These are phyloP conservation scores for Lymantria dispar DNA, from an alignment of 2,888 invertebrate genomes.

Conservation along the genomic window DNA sequence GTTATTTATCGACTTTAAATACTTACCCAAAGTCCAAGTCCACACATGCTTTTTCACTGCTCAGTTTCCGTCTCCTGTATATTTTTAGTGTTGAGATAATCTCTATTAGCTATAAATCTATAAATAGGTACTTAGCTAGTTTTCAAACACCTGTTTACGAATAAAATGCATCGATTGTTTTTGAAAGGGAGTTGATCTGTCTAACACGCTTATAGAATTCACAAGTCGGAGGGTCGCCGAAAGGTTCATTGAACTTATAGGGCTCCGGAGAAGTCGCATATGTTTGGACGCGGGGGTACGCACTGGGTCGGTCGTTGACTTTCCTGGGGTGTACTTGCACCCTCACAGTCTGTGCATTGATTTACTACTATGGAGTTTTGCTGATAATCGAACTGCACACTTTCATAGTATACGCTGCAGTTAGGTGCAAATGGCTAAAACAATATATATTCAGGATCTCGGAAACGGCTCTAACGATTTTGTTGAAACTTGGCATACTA, in stretches of 20 bases:
- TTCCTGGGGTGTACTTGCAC: conserved; percentile 55
- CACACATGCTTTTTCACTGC: no score
- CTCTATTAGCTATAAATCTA: no score
- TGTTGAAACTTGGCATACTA: no score
- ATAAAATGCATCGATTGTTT: conserved; percentile 30
- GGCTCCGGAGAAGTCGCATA: conserved; percentile 61
- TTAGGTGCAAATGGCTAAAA: no score
- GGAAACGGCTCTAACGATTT: no score
- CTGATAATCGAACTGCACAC: not conserved
- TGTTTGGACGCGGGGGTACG: conserved; percentile 56
- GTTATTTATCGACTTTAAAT: no score
- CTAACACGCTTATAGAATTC: conserved; percentile 43
- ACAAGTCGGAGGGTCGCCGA: conserved; percentile 56
- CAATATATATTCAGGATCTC: not conserved
- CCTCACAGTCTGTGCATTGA: conserved; percentile 52
- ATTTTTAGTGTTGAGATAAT: no score
- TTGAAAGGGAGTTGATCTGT: conserved; percentile 41
- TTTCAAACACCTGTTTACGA: no score
- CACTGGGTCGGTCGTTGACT: conserved; percentile 74
- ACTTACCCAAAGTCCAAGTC: no score
- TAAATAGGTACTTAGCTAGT: no score
- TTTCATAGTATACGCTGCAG: not conserved
- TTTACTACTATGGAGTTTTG: conserved; percentile 22
- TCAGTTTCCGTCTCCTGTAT: no score
- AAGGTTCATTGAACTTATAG: conserved; percentile 71